Conservation (phyloP, 53 echinoderm and acorn worm species). For the Patiria pectinifera region DNA sequence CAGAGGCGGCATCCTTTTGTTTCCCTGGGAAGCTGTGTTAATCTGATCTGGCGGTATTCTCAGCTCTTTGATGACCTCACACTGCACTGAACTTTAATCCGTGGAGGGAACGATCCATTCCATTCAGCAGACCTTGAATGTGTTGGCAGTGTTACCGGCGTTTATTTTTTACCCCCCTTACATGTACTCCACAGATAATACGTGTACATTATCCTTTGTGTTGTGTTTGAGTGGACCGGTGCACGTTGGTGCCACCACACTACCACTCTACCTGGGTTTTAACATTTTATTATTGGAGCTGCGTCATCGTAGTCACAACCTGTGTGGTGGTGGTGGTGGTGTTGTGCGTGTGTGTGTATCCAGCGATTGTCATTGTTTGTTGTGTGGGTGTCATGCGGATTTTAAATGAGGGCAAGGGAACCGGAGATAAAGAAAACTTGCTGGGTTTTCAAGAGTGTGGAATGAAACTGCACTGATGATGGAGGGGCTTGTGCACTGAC, state of each 20-base stretch:
- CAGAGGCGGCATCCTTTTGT: constrained; percentile 8
- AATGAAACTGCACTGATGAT: constrained; percentile 4
- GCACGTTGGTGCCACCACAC: constrained; percentile 3
- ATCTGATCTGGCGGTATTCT: neutral
- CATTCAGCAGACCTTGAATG: neutral
- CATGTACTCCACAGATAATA: neutral
- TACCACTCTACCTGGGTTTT: constrained; percentile 17
- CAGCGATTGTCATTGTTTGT: constrained; percentile 60
- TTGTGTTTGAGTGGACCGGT: constrained; percentile 19
- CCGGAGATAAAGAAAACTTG: neutral
- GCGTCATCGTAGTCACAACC: constrained; percentile 29
- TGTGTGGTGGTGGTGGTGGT: neutral
- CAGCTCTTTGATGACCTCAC: constrained; percentile 1
- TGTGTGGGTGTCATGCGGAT: constrained; percentile 50
- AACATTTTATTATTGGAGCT: constrained; percentile 30
- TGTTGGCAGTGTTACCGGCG: neutral
- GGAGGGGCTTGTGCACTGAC: neutral
- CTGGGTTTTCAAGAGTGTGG: neutral
- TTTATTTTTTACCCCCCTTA: neutral
- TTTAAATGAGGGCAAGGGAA: neutral
- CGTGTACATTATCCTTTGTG: constrained; percentile 28
- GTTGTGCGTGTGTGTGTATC: constrained; percentile 1
- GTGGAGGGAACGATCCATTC: neutral
- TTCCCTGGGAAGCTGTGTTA: neutral
- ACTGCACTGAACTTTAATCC: neutral